Evolutionary conservation across 1,140 invertebrate genomes (phyloP).

Genomic region (Diuraphis noxia): DNA sequence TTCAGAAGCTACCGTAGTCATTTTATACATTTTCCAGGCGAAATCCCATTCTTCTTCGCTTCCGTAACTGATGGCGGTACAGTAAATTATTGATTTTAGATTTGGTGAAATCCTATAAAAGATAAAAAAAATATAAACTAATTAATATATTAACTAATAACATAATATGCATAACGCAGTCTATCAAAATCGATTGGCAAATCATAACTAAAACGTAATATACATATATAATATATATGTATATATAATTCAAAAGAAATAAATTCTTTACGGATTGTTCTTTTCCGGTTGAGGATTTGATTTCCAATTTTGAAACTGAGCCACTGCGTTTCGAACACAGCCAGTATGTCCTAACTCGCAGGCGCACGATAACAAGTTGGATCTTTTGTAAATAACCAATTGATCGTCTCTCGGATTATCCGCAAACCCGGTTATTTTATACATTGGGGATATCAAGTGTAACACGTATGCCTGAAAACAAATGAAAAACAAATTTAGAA

Average conservation of each 20-base stretch:
- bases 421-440: slow-evolving; percentile 69
- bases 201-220: background rate
- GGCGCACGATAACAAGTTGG: slow-evolving; percentile 70
- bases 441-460: slow-evolving; percentile 68
- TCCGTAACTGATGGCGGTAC: slow-evolving; percentile 78
- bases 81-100: slow-evolving; percentile 79
- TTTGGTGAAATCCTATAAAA: slow-evolving; percentile 75
- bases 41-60: slow-evolving; percentile 83
- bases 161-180: background rate
- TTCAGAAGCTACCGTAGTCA: slow-evolving; percentile 75
- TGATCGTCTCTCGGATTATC: slow-evolving; percentile 68
- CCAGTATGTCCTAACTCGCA: slow-evolving; percentile 72
- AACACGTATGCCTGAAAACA: slow-evolving; percentile 68
- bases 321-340: slow-evolving; percentile 70
- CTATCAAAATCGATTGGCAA: background rate
- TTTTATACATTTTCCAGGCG: slow-evolving; percentile 74
- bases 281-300: slow-evolving; percentile 68
- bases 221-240: too few species aligned
- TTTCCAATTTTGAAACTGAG: slow-evolving; percentile 73
- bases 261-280: slow-evolving; percentile 68
- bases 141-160: background rate
- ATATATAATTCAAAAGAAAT: background rate
- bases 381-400: slow-evolving; percentile 69
- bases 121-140: slow-evolving; percentile 52
- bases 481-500: background rate